A percentile compares a stretch with the other conserved stretches of the same genome.
phyloP scores from a whole-genome alignment of 2,888 invertebrate species.

The Monoplex corrugatus region DNA sequence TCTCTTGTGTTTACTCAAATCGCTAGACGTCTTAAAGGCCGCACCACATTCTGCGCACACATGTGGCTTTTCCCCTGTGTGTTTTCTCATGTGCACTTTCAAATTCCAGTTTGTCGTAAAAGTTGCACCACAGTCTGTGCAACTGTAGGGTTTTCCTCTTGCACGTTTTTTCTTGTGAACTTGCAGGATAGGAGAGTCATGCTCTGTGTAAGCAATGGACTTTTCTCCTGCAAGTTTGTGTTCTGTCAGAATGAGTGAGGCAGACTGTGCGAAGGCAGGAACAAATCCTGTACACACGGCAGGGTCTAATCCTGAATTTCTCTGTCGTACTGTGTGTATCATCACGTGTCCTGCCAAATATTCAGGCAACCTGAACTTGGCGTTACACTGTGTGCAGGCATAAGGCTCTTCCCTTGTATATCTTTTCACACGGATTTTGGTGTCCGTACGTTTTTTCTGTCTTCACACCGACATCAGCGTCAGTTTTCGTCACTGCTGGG shows the following conservation, averaged over 20 bases:
- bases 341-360: not conserved
- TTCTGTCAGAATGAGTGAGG: too few species aligned
- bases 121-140: not conserved
- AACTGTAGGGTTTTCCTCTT: not conserved
- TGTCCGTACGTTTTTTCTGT: too few species aligned
- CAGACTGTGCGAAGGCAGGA: too few species aligned
- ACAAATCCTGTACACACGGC: too few species aligned
- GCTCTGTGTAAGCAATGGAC: not conserved
- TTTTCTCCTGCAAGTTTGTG: not conserved
- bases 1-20: not conserved
- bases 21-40: not conserved
- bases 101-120: not conserved
- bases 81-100: conserved; percentile 5
- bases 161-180: not conserved
- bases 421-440: not conserved
- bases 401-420: not conserved
- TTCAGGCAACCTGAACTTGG: not conserved
- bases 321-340: too few species aligned
- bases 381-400: too few species aligned
- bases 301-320: too few species aligned
- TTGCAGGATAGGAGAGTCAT: not conserved
- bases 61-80: not conserved
- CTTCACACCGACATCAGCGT: too few species aligned
- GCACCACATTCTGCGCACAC: not conserved
- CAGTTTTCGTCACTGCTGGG: too few species aligned